Base-by-base conservation (phyloP, 2,888 invertebrate species). In the Harmothoe impar region DNA sequence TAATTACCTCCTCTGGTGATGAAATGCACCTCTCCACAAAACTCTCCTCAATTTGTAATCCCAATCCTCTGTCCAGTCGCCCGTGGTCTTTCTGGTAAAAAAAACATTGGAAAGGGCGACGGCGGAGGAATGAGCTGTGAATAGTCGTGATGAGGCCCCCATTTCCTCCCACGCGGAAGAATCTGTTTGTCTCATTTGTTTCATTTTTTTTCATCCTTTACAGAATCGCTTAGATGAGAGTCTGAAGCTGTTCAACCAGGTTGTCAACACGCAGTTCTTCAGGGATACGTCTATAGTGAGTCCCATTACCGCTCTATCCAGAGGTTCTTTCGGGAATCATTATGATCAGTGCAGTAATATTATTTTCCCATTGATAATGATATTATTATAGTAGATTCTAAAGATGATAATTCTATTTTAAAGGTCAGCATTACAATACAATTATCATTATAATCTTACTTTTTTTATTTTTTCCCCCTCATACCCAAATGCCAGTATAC, bases 221-320 rank as follows among this genome's bases (percentile, higher is more conserved):
- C 94, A 96, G 96, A 97, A 97, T 94, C 96, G 97, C 33, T 95
- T 97, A 88, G 97, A 97, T 92, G 97, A 97, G 95, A 97, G 97
- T 94, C 94, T 97, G 72, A 97, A 96, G 94, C 95, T 97, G 52
- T 97, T 97, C 94, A 96, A 96, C 86, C 97, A 97, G 94, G 97
- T 97, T 91, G 97, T 97, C 89, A 97, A 97, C 94, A 97, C 97
- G 94, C 96, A 97, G 33, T 97, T 97, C 95, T 97, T 97, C 94
- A 95, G 96, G 89, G 96, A 97, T 35, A 97, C 97, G 0, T 97
- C 97, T 0, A 97, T 97, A 94, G 97, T 97, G 93, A 93, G 94
- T 92, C 20, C 10, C n/a, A n/a, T n/a, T n/a, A n/a, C n/a, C n/a
- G 17, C 81, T 88, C 25, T 84, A 51, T 23, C 31, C n/a, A n/a